These are phyloP conservation scores for Rhynchonycteris naso DNA, from an alignment of 2,797 vertebrate genomes.

Conservation along the genomic window DNA sequence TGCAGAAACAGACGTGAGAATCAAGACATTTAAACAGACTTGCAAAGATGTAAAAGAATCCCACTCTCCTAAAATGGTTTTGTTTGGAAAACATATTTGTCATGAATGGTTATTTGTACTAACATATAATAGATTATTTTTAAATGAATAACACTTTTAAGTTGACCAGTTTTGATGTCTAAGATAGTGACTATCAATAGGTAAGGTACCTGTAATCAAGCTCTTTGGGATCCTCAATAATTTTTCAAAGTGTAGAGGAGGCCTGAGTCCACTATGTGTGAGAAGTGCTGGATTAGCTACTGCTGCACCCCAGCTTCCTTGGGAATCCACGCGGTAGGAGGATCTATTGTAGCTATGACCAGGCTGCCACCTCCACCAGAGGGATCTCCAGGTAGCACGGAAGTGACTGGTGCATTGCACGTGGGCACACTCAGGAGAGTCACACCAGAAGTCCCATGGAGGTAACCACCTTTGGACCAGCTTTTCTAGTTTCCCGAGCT, in stretches of 20 bases:
- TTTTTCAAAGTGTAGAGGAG: neutral
- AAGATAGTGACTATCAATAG: neutral
- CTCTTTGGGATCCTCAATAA: neutral
- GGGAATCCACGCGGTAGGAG: neutral
- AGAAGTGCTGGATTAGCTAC: neutral
- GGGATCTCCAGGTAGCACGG: neutral
- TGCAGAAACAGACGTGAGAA: neutral
- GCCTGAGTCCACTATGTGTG: neutral
- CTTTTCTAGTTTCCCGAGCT: constrained; percentile 48
- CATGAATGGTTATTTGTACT: neutral
- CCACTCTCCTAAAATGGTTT: neutral
- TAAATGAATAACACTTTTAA: neutral
- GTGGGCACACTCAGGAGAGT: neutral
- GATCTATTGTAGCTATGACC: neutral
- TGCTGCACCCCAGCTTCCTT: neutral
- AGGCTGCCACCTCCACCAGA: neutral
- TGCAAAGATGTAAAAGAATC: neutral
- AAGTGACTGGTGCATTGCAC: neutral
- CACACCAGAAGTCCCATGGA: neutral
- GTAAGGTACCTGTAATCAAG: neutral
- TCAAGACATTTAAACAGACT: neutral
- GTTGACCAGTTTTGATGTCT: neutral
- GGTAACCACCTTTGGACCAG: neutral
- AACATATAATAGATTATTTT: neutral
- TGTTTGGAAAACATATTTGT: neutral